Percentiles rank a stretch among this genome's conserved stretches.
These are phyloP conservation scores for Zele albiditarsus DNA, from an alignment of 2,888 invertebrate species.

Conservation along the genomic window DNA sequence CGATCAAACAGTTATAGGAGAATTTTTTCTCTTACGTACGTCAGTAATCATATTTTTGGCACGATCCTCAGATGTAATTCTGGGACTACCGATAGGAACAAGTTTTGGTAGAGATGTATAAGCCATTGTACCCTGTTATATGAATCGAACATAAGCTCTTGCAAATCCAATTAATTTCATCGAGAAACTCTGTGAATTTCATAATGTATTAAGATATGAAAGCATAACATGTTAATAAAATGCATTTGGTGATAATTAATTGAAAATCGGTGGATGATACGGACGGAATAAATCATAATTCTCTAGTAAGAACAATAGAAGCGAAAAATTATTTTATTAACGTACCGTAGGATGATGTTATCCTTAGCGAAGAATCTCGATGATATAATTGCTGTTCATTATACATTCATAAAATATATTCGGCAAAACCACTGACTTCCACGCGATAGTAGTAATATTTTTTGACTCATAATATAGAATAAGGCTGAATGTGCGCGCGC, in stretches of 20 bases:
- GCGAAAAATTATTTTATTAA: background rate
- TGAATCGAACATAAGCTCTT: background rate
- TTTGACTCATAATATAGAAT: slow-evolving; percentile 21
- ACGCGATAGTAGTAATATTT: background rate
- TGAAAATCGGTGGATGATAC: background rate
- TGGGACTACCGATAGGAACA: slow-evolving; percentile 49
- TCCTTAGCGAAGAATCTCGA: background rate
- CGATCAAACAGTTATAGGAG: too few species aligned
- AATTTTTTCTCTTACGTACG: slow-evolving; percentile 47
- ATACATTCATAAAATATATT: background rate
- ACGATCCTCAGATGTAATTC: slow-evolving; percentile 50
- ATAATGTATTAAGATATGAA: background rate
- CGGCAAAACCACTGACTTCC: background rate
- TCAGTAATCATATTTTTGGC: slow-evolving; percentile 53
- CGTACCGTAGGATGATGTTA: background rate
- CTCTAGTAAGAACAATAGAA: background rate
- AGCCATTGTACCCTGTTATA: slow-evolving; percentile 50
- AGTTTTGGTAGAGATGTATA: slow-evolving; percentile 51
- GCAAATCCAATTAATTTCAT: background rate
- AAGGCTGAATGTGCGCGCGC: slow-evolving; percentile 29
- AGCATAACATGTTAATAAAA: background rate
- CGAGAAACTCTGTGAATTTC: slow-evolving; percentile 6
- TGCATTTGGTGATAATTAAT: background rate
- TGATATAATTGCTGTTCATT: background rate
- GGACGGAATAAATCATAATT: background rate